phyloP scores from a whole-genome alignment of 2,797 vertebrate genomes.

The Yasuhikotakia modesta region DNA sequence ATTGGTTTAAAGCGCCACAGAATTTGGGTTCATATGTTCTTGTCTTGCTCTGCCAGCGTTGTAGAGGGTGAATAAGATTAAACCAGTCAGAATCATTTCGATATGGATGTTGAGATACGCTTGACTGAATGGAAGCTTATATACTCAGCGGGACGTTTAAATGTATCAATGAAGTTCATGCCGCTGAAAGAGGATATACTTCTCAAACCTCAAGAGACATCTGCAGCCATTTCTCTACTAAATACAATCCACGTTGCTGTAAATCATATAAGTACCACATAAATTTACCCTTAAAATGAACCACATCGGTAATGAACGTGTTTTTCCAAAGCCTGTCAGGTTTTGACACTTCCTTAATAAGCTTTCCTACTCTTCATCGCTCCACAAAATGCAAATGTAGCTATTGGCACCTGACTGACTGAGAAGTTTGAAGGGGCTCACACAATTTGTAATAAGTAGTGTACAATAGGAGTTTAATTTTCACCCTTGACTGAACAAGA shows the following conservation, averaged over 20 bases:
- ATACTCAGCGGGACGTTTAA: neutral
- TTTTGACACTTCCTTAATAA: constrained; percentile 33
- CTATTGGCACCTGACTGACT: constrained; percentile 59
- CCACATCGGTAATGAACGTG: constrained; percentile 5
- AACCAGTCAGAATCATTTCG: neutral
- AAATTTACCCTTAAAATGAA: constrained; percentile 1
- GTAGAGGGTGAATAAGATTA: neutral
- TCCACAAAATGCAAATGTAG: constrained; percentile 40
- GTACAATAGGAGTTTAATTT: constrained; percentile 66
- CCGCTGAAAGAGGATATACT: constrained; percentile 28
- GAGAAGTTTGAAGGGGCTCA: constrained; percentile 59
- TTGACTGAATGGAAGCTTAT: neutral
- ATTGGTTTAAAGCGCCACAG: neutral
- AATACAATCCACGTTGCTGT: neutral
- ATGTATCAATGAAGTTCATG: constrained; percentile 4
- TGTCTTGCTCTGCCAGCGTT: neutral
- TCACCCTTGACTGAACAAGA: constrained; percentile 59
- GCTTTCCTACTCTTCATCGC: constrained; percentile 6
- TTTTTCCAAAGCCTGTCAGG: constrained; percentile 5
- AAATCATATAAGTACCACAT: constrained; percentile 8
- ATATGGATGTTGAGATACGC: neutral
- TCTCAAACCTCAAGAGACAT: constrained; percentile 11
- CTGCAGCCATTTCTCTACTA: constrained; percentile 1
- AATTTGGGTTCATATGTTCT: constrained; percentile 12
- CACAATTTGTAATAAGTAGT: constrained; percentile 60